phyloP scores from a whole-genome alignment of 2,797 vertebrate genomes.

The Sciurus vulgaris region DNA sequence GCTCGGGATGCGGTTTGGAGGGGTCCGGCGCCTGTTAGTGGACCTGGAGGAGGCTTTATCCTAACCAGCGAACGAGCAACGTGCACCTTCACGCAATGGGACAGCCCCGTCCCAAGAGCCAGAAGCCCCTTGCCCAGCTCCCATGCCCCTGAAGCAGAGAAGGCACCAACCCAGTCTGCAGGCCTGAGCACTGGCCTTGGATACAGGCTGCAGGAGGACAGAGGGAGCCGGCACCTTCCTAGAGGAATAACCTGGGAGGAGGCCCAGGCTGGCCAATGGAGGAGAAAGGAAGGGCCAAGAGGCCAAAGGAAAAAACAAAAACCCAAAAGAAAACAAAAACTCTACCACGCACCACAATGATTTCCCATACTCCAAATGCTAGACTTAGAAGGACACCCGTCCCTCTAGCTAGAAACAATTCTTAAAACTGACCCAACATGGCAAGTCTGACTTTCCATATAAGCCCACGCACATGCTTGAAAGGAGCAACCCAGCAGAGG shows the following conservation, averaged over 20 bases:
- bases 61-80: too few species aligned
- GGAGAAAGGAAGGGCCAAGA: constrained; percentile 65
- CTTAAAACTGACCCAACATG: constrained; percentile 75
- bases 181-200: constrained; percentile 65
- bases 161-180: constrained; percentile 55
- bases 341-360: constrained; percentile 78
- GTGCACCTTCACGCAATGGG: too few species aligned
- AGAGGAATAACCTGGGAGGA: not conserved
- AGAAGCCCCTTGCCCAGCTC: constrained; percentile 60
- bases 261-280: constrained; percentile 62
- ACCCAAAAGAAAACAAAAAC: constrained; percentile 70
- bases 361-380: constrained; percentile 79
- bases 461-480: constrained; percentile 53
- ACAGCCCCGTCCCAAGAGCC: too few species aligned
- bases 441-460: constrained; percentile 74
- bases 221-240: constrained; percentile 14
- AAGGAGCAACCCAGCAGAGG: constrained; percentile 62
- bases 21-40: too few species aligned
- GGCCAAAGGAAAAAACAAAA: constrained; percentile 69
- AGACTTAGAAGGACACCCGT: constrained; percentile 74
- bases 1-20: too few species aligned
- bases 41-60: too few species aligned
- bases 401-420: constrained; percentile 80
- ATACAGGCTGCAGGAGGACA: constrained; percentile 44
- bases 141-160: constrained; percentile 45